Conservation (phyloP, 2,113 vertebrate species). For the Nansenia antarctica region DNA sequence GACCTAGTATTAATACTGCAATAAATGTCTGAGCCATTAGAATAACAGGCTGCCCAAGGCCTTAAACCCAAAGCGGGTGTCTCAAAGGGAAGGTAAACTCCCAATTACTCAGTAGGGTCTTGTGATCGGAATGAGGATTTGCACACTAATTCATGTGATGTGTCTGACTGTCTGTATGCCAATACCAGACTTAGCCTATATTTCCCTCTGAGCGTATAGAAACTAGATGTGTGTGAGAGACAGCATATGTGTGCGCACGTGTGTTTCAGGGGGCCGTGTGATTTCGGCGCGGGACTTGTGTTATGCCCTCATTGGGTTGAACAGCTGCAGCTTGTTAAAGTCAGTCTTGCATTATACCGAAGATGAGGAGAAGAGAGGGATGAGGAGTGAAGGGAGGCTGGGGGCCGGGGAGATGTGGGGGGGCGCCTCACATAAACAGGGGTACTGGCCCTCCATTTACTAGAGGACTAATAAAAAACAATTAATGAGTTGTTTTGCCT, state of each 20-base stretch:
- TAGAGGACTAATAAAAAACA: slow-evolving; percentile 21
- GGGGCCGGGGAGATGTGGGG: background rate
- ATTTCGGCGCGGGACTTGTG: background rate
- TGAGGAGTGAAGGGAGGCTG: background rate
- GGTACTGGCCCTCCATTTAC: slow-evolving; percentile 20
- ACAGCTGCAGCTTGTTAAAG: slow-evolving; percentile 33
- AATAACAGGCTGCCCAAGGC: too few relatives aligned
- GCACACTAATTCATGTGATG: too few relatives aligned
- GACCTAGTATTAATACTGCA: too few relatives aligned
- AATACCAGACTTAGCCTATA: too few relatives aligned
- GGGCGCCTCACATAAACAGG: slow-evolving; percentile 10
- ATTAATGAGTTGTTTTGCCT: slow-evolving; percentile 21
- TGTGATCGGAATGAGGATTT: too few relatives aligned
- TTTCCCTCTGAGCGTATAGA: too few relatives aligned
- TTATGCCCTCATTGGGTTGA: background rate
- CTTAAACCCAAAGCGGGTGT: too few relatives aligned
- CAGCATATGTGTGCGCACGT: background rate
- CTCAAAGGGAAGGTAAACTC: too few relatives aligned
- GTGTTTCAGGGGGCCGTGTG: background rate
- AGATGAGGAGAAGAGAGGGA: background rate
- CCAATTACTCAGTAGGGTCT: too few relatives aligned
- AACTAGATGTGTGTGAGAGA: background rate
- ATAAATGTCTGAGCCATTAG: too few relatives aligned
- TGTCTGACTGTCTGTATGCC: too few relatives aligned
- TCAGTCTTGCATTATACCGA: slow-evolving; percentile 27